Percentiles rank a stretch among this genome's conserved stretches.
Evolutionary conservation across 1,140 invertebrate genomes (phyloP).

Genomic region (Pissodes strobi): DNA sequence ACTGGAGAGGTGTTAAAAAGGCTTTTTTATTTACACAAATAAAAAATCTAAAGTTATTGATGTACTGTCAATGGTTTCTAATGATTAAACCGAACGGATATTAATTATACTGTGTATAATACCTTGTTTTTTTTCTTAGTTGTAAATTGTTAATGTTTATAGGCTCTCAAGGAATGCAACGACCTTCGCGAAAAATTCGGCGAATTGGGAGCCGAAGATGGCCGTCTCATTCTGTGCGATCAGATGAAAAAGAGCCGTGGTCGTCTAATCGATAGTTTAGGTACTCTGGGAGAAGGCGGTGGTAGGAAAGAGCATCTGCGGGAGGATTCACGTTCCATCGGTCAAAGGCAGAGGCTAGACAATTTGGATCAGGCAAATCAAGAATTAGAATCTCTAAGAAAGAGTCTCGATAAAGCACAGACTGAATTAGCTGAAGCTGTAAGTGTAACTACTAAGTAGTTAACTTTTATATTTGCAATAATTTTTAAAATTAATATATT

Average conservation of each 20-base stretch:
- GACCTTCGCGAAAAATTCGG: slow-evolving; percentile 78
- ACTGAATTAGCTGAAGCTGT: slow-evolving; percentile 78
- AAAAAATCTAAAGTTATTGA: no score
- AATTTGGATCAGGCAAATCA: slow-evolving; percentile 82
- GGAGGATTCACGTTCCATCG: slow-evolving; percentile 38
- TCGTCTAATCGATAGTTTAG: slow-evolving; percentile 42
- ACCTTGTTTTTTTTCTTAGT: background rate
- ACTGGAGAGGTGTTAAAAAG: no score
- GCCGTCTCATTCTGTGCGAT: slow-evolving; percentile 35
- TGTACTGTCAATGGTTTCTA: no score
- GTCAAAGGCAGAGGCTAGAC: slow-evolving; percentile 62
- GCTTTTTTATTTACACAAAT: no score
- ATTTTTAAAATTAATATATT: no score
- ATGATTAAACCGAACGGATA: background rate
- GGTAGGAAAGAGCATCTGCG: slow-evolving; percentile 39
- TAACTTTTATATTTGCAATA: no score
- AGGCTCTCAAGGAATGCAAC: slow-evolving; percentile 80
- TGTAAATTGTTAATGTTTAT: no score
- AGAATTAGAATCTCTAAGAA: slow-evolving; percentile 84
- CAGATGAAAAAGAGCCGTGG: slow-evolving; percentile 47
- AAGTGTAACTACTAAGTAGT: background rate
- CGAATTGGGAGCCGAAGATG: slow-evolving; percentile 62
- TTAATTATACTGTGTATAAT: no score
- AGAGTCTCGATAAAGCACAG: slow-evolving; percentile 82
- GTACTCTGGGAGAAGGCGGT: slow-evolving; percentile 40